Base-by-base conservation (phyloP, 2,888 invertebrate genomes). In the Ophion slaviceki region DNA sequence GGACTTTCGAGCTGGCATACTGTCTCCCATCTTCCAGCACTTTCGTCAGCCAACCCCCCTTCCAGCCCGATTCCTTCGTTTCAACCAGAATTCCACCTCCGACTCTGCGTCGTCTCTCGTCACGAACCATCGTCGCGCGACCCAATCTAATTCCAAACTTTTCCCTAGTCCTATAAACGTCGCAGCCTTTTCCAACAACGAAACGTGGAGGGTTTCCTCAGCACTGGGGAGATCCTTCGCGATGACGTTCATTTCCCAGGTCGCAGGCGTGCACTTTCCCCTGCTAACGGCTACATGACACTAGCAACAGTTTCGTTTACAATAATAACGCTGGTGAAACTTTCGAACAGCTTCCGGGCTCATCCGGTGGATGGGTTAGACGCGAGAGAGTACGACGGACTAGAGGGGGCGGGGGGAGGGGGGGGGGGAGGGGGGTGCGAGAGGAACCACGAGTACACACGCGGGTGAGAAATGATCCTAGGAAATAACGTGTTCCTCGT, bases 121-220 rank as follows among this genome's bases (percentile, higher is more conserved):
- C 88, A 86, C 86, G 84, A 67, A 80, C 81, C 87, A 81, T 81
- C 84, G 66, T 84, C 75, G 81, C 61, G 85, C 86, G 87, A 87
- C 87, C 87, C 87, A 89, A 91, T 90, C 89, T 90, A 91, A 92
- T 92, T 91, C 88, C 85, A 90, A 92, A 92, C 89, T 92, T 92
- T 91, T 89, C 80, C 20, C 83, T 62, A 75, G 77, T 80, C 71
- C 79, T 80, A 74, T 62, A 80, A 74, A 81, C 82, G 85, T 85
- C 76, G 59, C 68, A 84, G 76, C 82, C 82, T 62, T 76, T 80
- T 80, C 76, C 70, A 61, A 84, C 70, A 68, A 82, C 53, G 77
- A 67, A 28, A 67, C 61, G 74, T 14, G 40, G 76, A 40, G 71
- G 75, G 70, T 72, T 78, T 66, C 36, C 57, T 11, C 64, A 47